Conservation (phyloP, 2,113 vertebrate genomes). For the Hirundichthys speculiger region DNA sequence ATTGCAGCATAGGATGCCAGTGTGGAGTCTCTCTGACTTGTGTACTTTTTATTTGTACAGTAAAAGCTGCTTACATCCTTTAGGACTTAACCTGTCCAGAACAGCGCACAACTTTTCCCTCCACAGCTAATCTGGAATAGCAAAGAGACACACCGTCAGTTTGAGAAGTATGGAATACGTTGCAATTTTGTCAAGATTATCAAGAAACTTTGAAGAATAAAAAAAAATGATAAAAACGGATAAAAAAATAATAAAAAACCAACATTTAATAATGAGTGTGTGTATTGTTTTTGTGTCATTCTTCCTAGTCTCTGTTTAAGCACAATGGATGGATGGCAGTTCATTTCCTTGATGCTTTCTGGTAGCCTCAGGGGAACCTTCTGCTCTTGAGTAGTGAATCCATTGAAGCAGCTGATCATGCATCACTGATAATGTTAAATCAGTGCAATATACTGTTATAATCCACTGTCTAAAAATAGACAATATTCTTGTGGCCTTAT, state of each 20-base stretch:
- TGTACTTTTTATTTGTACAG: constrained; percentile 64
- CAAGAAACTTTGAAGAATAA: constrained; percentile 75
- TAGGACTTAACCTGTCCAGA: constrained; percentile 72
- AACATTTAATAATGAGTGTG: constrained; percentile 80
- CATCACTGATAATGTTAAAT: no score
- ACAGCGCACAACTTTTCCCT: constrained; percentile 73
- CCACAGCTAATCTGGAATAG: constrained; percentile 77
- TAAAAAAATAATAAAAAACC: constrained; percentile 75
- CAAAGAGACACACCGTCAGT: constrained; percentile 72
- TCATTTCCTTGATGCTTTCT: no score
- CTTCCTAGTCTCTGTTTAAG: no score
- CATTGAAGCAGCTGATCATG: no score
- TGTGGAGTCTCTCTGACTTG: constrained; percentile 60
- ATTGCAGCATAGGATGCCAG: constrained; percentile 59
- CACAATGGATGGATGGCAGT: no score
- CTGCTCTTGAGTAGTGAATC: no score
- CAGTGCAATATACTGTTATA: no score
- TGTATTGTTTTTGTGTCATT: constrained; percentile 1
- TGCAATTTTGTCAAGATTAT: constrained; percentile 81
- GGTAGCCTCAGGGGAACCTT: no score
- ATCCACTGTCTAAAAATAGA: no score
- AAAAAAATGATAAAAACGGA: constrained; percentile 46
- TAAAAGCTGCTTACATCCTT: constrained; percentile 75
- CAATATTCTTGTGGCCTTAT: no score
- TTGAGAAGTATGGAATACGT: constrained; percentile 78